Percentiles rank a stretch among this genome's conserved stretches.
Evolutionary conservation across 2,797 vertebrate genomes (phyloP).

Genomic region (Helarctos malayanus): DNA sequence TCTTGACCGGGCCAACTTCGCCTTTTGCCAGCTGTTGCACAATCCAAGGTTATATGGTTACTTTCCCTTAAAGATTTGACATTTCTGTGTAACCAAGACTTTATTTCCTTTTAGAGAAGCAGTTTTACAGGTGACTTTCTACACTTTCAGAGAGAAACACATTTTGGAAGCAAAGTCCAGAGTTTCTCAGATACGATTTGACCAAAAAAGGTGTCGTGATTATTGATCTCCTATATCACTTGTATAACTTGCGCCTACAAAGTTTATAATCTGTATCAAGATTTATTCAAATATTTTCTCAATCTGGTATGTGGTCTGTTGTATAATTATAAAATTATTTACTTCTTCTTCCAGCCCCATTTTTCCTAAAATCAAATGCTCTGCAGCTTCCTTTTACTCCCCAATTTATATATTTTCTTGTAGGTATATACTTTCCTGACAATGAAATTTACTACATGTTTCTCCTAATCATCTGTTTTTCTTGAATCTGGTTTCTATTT

Average conservation of each 20-base stretch:
- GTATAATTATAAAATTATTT: background rate
- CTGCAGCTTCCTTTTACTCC: background rate
- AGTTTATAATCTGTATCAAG: background rate
- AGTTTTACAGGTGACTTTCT: background rate
- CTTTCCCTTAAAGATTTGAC: background rate
- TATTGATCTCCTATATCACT: background rate
- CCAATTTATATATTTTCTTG: background rate
- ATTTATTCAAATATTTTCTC: background rate
- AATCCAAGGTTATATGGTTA: background rate
- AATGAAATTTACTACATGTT: background rate
- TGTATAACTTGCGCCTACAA: background rate
- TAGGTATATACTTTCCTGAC: background rate
- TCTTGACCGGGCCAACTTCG: background rate
- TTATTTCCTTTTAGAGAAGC: conserved; percentile 8
- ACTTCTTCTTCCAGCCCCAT: accelerated
- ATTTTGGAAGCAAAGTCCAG: background rate
- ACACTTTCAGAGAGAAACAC: background rate
- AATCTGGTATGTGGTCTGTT: background rate
- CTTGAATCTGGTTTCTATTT: background rate
- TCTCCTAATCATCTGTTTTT: background rate
- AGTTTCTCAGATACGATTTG: conserved; percentile 1
- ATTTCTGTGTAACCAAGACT: background rate
- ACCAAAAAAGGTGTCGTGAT: background rate
- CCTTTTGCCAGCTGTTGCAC: background rate
- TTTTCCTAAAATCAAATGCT: conserved; percentile 26